phyloP scores from a whole-genome alignment of 2,888 invertebrate genomes.

The Ferrisia virgata region DNA sequence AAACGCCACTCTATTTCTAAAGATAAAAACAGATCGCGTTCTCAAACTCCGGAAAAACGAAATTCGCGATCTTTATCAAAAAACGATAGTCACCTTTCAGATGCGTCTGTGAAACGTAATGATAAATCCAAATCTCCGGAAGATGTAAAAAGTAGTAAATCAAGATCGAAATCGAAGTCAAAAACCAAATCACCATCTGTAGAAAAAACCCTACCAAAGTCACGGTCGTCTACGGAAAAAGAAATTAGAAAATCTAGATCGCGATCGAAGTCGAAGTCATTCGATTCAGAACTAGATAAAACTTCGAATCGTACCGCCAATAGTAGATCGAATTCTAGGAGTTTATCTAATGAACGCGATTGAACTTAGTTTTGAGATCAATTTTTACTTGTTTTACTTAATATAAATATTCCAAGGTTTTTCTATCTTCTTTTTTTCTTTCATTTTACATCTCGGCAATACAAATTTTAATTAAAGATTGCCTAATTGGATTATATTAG shows the following conservation, averaged over 20 bases:
- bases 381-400: conserved; percentile 21
- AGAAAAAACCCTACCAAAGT: not conserved
- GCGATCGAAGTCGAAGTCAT: conserved; percentile 14
- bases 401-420: conserved; percentile 3
- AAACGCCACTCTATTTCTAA: conserved; percentile 26
- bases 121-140: conserved; percentile 14
- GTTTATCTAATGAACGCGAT: conserved; percentile 3
- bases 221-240: not conserved
- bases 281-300: not conserved
- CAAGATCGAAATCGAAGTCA: not conserved
- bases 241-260: not conserved
- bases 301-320: not conserved
- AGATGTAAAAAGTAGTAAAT: not conserved
- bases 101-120: not conserved
- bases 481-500: not conserved
- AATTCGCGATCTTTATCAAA: conserved; percentile 24
- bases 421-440: not conserved
- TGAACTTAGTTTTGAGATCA: not conserved
- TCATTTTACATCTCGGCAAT: not conserved
- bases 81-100: not conserved
- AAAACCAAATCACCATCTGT: not conserved
- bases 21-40: not conserved
- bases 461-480: not conserved
- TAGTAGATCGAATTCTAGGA: conserved; percentile 9
- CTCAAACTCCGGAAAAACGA: not conserved